phyloP scores from a whole-genome alignment of 2,888 invertebrate species.

The Sinodicranocentrus sp. region DNA sequence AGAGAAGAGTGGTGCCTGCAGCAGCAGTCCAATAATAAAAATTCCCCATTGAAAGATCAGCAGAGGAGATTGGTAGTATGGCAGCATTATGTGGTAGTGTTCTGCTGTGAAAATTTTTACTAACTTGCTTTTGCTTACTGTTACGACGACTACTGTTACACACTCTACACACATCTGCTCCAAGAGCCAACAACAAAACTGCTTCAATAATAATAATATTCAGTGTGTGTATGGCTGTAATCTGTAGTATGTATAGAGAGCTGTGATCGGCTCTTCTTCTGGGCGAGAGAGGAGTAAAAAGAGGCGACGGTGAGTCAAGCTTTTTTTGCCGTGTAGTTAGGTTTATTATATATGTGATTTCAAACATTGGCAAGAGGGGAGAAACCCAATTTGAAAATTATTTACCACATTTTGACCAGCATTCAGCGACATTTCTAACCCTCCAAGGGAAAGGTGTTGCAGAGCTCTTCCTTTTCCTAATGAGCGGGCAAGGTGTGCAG shows the following conservation, averaged over 20 bases:
- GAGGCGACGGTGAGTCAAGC: conserved; percentile 65
- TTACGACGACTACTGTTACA: conserved; percentile 28
- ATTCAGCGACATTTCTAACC: no score
- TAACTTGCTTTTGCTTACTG: conserved; percentile 12
- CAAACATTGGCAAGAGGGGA: no score
- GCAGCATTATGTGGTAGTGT: neutral
- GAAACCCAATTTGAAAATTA: no score
- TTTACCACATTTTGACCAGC: no score
- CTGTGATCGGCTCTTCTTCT: conserved; percentile 26
- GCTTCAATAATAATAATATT: conserved; percentile 17
- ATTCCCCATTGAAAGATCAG: conserved; percentile 61
- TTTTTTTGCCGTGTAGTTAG: neutral
- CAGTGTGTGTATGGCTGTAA: neutral
- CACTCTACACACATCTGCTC: no score
- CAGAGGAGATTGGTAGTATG: conserved; percentile 29
- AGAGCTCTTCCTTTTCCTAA: no score
- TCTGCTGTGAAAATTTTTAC: conserved; percentile 16
- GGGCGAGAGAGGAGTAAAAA: conserved; percentile 39
- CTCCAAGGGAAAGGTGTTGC: no score
- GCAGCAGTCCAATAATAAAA: conserved; percentile 46
- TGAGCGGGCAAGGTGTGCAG: no score
- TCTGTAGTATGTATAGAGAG: conserved; percentile 20
- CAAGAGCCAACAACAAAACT: neutral
- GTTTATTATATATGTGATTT: neutral
- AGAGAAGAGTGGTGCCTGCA: conserved; percentile 5